phyloP scores from a whole-genome alignment of 2,113 vertebrate genomes.

The Reinhardtius hippoglossoides region DNA sequence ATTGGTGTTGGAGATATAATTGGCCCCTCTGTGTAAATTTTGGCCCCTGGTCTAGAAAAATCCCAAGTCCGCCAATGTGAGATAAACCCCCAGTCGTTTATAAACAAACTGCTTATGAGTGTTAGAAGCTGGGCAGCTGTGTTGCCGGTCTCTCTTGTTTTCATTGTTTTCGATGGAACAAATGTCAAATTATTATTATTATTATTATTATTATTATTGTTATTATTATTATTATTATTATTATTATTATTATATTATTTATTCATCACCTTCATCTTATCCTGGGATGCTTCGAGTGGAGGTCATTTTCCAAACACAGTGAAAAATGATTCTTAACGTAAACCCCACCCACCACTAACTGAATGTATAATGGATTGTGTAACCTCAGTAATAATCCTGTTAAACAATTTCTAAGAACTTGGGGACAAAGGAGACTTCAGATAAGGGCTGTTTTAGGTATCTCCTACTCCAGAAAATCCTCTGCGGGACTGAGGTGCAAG shows the following conservation, averaged over 20 bases:
- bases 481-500: conserved; percentile 48
- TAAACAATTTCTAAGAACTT: conserved; percentile 68
- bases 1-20: no score
- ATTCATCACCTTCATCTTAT: background rate
- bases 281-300: conserved; percentile 15
- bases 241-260: background rate
- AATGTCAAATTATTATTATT: conserved; percentile 50
- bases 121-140: no score
- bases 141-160: background rate
- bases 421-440: conserved; percentile 68
- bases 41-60: no score
- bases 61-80: no score
- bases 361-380: conserved; percentile 66
- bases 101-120: no score
- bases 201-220: background rate
- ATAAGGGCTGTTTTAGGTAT: conserved; percentile 68
- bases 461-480: conserved; percentile 55
- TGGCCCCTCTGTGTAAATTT: no score
- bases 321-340: conserved; percentile 50
- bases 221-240: no score
- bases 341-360: conserved; percentile 52
- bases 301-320: conserved; percentile 39
- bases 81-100: no score
- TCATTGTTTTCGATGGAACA: conserved; percentile 14
- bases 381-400: conserved; percentile 69